Base-by-base conservation (phyloP, 2,113 vertebrate genomes). In the Chascanopsetta lugubris region DNA sequence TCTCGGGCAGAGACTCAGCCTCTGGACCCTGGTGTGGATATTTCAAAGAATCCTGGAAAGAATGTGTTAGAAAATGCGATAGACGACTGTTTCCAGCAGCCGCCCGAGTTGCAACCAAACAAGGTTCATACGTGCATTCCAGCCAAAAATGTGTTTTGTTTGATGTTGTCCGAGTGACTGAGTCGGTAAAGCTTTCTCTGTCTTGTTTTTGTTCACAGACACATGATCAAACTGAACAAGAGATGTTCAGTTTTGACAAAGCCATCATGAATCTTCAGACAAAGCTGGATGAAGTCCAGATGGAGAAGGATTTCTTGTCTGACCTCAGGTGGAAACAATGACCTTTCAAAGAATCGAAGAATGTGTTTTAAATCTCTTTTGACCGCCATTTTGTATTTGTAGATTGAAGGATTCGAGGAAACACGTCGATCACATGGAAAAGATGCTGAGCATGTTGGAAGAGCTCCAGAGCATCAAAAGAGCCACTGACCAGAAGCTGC, bases 381-480 rank as follows among this genome's bases (percentile, higher is more conserved):
- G 85, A 49, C 53, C 47, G 77, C 1, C 40, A 60, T 12, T 79
- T 80, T 69, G 18, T n/a, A 49, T 55, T 17, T 75, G 27, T 71
- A 96, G 93, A 53, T 71, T 81, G 66, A 91, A 86, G 53, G 92
- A 94, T 61, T 90, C 75, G 0, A 90, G 85, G 26, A 86, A 83
- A 30, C 92, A 92, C 20, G 84, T 91, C n/a, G 83, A 85, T 27
- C 73, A 88, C 56, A 89, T 92, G 87, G 86, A 64, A 72, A 89
- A 91, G 77, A 87, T 94, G 25, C 88, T 94, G 64, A 77, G 20
- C 58, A 89, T 89, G 60, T 11, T 93, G 79, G 80, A 87, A 30
- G 92, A 94, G 72, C 91, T 89, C 68, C 92, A 93, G 43, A 86
- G 86, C 54, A 88, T 76, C n/a, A 79, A 93, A 78, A 89, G 83